phyloP scores from a whole-genome alignment of 2,797 vertebrate genomes.

The Simalia tracyae region DNA sequence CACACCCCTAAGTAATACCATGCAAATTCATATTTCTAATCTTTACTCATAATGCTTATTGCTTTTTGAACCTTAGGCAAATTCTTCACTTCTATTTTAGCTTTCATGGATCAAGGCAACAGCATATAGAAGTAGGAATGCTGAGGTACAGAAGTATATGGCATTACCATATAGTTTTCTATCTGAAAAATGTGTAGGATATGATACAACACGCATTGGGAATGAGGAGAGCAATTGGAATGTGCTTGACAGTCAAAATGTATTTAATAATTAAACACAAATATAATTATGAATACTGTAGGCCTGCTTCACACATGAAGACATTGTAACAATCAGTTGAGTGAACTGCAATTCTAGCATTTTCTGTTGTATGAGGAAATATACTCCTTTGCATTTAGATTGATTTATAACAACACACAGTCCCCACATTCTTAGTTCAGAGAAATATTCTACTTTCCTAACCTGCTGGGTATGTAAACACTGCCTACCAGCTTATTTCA shows the following conservation, averaged over 20 bases:
- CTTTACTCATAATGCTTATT: conserved; percentile 8
- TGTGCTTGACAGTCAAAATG: neutral
- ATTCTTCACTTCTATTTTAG: neutral
- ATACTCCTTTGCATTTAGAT: neutral
- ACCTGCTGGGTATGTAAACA: neutral
- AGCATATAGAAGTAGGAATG: neutral
- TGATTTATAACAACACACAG: neutral
- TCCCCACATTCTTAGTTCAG: neutral
- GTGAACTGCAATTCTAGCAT: neutral
- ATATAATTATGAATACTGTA: neutral
- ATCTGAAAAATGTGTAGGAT: neutral
- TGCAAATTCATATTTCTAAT: neutral
- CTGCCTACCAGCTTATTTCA: neutral
- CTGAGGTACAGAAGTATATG: neutral
- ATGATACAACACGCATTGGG: neutral
- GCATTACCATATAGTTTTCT: neutral
- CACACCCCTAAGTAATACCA: neutral
- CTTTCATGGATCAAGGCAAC: neutral
- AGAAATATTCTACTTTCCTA: neutral
- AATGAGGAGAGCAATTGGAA: neutral
- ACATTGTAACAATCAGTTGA: neutral
- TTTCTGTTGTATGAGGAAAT: neutral
- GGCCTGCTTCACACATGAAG: neutral
- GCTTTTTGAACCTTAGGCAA: neutral
- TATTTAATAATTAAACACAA: neutral